Conservation (phyloP, 2,113 vertebrate species). For the Nannospalax galili region DNA sequence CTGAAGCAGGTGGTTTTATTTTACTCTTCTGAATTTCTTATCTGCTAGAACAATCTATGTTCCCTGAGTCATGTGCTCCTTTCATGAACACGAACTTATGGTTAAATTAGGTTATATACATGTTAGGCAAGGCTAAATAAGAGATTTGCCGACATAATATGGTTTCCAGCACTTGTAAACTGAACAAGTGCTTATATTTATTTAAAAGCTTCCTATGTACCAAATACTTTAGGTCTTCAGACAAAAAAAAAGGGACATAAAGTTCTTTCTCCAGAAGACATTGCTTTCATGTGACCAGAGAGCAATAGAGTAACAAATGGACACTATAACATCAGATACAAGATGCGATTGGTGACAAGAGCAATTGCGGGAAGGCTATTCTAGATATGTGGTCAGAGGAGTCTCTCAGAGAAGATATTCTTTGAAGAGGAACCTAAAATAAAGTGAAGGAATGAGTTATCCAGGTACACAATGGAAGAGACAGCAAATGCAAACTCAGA, state of each 20-base stretch:
- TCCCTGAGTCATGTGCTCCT: constrained; percentile 63
- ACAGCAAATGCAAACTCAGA: not conserved
- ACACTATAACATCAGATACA: not conserved
- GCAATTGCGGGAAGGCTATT: not conserved
- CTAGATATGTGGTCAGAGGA: not conserved
- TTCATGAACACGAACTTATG: constrained; percentile 49
- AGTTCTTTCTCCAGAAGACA: not conserved
- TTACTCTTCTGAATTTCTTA: constrained; percentile 55
- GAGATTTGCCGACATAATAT: not conserved
- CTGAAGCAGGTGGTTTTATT: constrained; percentile 31
- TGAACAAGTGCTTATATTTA: constrained; percentile 51
- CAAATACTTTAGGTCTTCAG: not conserved
- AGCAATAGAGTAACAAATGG: constrained; percentile 35
- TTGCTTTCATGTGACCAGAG: not conserved
- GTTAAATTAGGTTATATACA: constrained; percentile 36
- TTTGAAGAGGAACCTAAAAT: constrained; percentile 40
- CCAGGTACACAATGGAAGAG: not conserved
- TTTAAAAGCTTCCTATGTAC: not conserved
- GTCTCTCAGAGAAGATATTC: not conserved
- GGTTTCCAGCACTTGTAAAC: not conserved
- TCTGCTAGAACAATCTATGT: constrained; percentile 69
- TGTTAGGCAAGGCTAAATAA: constrained; percentile 4
- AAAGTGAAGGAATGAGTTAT: not conserved
- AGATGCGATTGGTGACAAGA: not conserved
- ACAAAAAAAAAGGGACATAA: not conserved